A percentile compares a stretch with the other conserved stretches of the same genome.
Conservation (phyloP, 1,140 invertebrate species). For the Trichonephila clavata region DNA sequence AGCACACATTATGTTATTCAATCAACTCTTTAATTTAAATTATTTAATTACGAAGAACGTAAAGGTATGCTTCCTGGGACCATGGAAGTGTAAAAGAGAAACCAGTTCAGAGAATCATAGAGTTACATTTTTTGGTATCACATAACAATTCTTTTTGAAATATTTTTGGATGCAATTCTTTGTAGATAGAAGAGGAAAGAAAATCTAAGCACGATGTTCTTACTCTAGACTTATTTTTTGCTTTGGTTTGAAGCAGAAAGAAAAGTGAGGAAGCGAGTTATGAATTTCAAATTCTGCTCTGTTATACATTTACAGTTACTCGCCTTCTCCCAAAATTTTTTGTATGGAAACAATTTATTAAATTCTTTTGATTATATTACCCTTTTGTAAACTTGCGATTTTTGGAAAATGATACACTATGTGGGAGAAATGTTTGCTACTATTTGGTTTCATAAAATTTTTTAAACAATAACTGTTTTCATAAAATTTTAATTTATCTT, state of each 20-base stretch:
- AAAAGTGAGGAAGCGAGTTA: neutral
- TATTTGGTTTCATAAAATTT: neutral
- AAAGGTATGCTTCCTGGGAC: too few species aligned
- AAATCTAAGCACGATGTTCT: neutral
- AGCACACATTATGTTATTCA: too few species aligned
- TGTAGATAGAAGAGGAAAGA: neutral
- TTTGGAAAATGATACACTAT: neutral
- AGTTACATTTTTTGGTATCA: too few species aligned
- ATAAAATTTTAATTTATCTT: too few species aligned
- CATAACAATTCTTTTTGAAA: neutral
- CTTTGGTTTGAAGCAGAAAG: neutral
- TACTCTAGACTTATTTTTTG: neutral
- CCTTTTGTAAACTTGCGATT: neutral
- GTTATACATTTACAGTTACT: neutral
- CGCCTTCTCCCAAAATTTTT: neutral
- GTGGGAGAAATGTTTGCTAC: neutral
- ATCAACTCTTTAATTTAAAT: too few species aligned
- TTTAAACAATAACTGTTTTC: neutral
- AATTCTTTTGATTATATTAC: neutral
- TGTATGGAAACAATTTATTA: neutral
- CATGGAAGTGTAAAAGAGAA: too few species aligned
- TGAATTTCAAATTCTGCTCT: neutral
- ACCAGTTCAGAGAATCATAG: too few species aligned
- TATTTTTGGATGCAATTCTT: neutral
- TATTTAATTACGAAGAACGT: too few species aligned